Conservation (phyloP, 2,113 vertebrate species). For the Mirounga angustirostris region DNA sequence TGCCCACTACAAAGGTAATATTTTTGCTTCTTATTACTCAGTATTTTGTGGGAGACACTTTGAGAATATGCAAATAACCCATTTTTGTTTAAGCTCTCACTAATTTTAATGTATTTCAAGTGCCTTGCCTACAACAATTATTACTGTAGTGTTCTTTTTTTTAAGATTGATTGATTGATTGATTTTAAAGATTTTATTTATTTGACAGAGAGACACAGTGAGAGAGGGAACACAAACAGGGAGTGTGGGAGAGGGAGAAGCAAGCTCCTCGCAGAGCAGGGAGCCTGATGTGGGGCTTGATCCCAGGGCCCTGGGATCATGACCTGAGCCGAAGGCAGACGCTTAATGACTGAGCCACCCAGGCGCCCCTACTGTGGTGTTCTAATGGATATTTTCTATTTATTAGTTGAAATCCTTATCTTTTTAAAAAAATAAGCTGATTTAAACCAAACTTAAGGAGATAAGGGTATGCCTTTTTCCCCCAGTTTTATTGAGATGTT, state of each 20-base stretch:
- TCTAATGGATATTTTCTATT: conserved; percentile 17
- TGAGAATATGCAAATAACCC: background rate
- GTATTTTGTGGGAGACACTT: background rate
- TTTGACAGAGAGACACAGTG: too few relatives aligned
- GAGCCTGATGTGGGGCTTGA: too few relatives aligned
- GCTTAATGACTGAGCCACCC: too few relatives aligned
- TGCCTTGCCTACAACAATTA: background rate
- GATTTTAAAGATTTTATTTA: too few relatives aligned
- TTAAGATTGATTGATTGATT: too few relatives aligned
- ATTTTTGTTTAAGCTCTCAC: background rate
- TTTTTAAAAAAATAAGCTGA: background rate
- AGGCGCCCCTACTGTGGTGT: background rate
- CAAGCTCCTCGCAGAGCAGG: too few relatives aligned
- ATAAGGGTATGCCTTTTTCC: background rate
- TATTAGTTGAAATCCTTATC: background rate
- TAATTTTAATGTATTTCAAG: background rate
- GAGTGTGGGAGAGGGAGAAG: too few relatives aligned
- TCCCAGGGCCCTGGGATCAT: too few relatives aligned
- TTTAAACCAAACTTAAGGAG: background rate
- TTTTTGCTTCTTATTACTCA: background rate
- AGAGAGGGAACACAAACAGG: too few relatives aligned
- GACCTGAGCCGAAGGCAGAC: too few relatives aligned
- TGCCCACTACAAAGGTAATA: background rate
- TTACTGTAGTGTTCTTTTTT: background rate
- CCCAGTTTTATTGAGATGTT: background rate